Conservation (phyloP, 2,113 vertebrate species). For the Cryptomyrus ogoouensis region DNA sequence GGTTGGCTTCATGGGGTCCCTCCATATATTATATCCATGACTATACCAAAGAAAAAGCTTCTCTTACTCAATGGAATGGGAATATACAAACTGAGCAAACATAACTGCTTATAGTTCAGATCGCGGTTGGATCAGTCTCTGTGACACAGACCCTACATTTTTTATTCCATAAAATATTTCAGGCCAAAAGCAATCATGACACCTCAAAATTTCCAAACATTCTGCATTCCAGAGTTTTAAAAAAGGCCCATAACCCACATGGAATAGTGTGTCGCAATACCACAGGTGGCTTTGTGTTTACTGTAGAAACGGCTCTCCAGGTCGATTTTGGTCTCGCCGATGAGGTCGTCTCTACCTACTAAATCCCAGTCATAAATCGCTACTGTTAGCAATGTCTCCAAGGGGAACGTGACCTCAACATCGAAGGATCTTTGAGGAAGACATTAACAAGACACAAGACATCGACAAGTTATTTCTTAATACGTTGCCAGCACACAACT, state of each 20-base stretch:
- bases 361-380: conserved; percentile 95
- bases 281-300: conserved; percentile 91
- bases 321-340: conserved; percentile 95
- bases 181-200: neutral
- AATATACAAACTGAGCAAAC: neutral
- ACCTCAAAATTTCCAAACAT: neutral
- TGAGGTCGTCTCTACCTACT: conserved; percentile 92
- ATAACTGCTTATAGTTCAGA: neutral
- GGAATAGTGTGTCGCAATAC: conserved; percentile 76
- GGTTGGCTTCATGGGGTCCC: conserved; percentile 90
- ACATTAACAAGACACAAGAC: neutral
- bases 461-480: neutral
- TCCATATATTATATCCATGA: conserved; percentile 90
- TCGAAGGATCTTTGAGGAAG: conserved; percentile 77
- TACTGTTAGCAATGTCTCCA: conserved; percentile 94
- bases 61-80: neutral
- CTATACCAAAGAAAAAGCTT: conserved; percentile 49
- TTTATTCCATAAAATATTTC: neutral
- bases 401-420: conserved; percentile 90
- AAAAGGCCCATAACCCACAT: conserved; percentile 55
- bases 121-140: neutral
- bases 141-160: neutral
- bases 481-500: neutral
- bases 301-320: conserved; percentile 97
- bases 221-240: neutral